These are phyloP conservation scores for Rutilus rutilus DNA, from an alignment of 2,113 vertebrate species.

Conservation along the genomic window DNA sequence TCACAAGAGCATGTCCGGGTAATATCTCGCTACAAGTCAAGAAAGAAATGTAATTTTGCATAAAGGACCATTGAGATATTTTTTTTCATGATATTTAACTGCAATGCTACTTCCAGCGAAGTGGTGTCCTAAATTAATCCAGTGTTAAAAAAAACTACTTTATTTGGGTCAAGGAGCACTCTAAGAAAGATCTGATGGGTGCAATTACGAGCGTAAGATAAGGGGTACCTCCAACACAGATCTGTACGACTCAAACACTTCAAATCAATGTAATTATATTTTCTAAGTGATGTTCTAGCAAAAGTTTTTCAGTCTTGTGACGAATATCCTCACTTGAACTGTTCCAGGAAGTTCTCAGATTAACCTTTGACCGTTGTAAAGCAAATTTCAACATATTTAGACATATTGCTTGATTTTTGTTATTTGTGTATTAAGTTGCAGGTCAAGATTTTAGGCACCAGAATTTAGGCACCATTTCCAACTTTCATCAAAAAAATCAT, in stretches of 20 bases:
- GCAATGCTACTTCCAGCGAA: not conserved
- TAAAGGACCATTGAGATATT: not conserved
- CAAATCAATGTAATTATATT: not conserved
- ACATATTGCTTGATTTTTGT: not conserved
- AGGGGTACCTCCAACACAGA: not conserved
- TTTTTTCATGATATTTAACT: not conserved
- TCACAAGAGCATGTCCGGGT: not conserved
- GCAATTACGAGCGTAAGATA: not conserved
- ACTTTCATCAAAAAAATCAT: not conserved
- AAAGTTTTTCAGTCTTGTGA: not conserved
- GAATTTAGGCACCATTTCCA: too few species aligned
- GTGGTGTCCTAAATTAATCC: not conserved
- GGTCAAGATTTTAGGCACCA: not conserved
- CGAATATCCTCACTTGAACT: not conserved
- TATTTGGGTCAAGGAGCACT: not conserved
- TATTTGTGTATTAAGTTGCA: not conserved
- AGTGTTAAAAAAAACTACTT: not conserved
- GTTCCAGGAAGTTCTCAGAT: not conserved
- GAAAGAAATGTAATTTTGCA: not conserved
- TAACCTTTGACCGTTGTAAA: constrained; percentile 12
- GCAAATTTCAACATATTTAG: not conserved
- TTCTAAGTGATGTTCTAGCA: not conserved
- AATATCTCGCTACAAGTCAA: too few species aligned
- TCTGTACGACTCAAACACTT: not conserved
- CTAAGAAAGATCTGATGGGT: not conserved